Evolutionary conservation across 2,888 invertebrate genomes (phyloP).

Genomic region (Leptopilina drosophilae): DNA sequence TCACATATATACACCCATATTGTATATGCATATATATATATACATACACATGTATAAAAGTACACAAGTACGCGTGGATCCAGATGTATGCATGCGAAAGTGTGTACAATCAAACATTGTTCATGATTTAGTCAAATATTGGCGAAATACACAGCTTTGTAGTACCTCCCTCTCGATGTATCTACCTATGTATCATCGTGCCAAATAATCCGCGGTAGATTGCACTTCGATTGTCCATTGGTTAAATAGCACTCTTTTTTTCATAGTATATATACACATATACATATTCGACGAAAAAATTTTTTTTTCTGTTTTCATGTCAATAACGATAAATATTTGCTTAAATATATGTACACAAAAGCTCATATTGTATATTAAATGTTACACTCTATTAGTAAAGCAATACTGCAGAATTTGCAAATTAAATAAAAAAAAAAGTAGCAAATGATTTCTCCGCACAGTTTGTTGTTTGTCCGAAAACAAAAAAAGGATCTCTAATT

Average conservation of each 20-base stretch:
- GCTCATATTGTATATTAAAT: not conserved
- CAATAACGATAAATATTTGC: constrained; percentile 26
- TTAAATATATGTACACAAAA: constrained; percentile 2
- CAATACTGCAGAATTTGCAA: not conserved
- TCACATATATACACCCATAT: constrained; percentile 32
- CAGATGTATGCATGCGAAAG: constrained; percentile 60
- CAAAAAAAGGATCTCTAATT: no score
- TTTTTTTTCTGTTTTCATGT: not conserved
- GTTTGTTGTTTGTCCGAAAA: no score
- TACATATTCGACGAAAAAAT: not conserved
- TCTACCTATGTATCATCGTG: constrained; percentile 67
- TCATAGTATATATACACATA: no score
- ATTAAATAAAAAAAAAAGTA: not conserved
- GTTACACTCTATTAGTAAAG: constrained; percentile 12
- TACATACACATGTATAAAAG: constrained; percentile 33
- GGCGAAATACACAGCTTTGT: constrained; percentile 76
- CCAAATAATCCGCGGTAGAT: constrained; percentile 73
- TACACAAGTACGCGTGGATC: constrained; percentile 43
- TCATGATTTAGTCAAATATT: constrained; percentile 77
- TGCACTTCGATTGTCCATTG: constrained; percentile 64
- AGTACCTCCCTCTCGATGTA: constrained; percentile 64
- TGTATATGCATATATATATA: no score
- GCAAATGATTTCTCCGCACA: not conserved
- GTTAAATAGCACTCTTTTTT: constrained; percentile 35
- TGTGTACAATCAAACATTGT: constrained; percentile 77